Percentiles rank a stretch among this genome's conserved stretches.
These are phyloP conservation scores for Xenus cinereus DNA, from an alignment of 2,113 vertebrate species.

Conservation along the genomic window DNA sequence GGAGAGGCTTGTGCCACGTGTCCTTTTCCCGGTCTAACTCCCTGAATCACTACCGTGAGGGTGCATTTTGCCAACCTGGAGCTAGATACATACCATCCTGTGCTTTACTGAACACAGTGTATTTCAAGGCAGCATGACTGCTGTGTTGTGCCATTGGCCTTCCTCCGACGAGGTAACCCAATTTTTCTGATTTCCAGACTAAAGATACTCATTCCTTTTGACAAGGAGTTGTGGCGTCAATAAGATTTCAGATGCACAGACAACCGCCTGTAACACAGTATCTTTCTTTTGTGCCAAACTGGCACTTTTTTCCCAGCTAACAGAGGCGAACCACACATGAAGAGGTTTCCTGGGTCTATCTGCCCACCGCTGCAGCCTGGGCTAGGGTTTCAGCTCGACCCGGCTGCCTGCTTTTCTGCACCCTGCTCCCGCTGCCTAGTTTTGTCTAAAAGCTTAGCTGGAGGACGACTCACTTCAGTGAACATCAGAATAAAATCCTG, in stretches of 20 bases:
- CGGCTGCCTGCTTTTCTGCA: not conserved
- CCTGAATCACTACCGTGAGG: fast-evolving
- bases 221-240: not conserved
- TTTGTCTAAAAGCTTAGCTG: slow-evolving; percentile 43
- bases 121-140: not conserved
- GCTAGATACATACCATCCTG: not conserved
- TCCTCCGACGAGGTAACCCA: not conserved
- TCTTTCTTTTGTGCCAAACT: not conserved
- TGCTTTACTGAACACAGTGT: not conserved
- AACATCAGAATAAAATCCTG: slow-evolving; percentile 54
- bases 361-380: not conserved
- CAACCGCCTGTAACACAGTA: not conserved
- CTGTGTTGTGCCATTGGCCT: not conserved
- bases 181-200: not conserved
- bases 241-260: slow-evolving; percentile 7
- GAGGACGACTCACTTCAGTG: slow-evolving; percentile 50
- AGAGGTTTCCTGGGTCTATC: not conserved
- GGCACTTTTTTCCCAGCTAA: not conserved
- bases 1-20: not conserved
- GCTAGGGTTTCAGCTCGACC: not conserved
- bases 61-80: not conserved
- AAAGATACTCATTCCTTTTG: not conserved
- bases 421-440: not conserved
- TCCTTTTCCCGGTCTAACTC: not conserved
- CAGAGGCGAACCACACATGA: not conserved